Base-by-base conservation (phyloP, 2,888 invertebrate genomes). In the Nomada ruficornis region DNA sequence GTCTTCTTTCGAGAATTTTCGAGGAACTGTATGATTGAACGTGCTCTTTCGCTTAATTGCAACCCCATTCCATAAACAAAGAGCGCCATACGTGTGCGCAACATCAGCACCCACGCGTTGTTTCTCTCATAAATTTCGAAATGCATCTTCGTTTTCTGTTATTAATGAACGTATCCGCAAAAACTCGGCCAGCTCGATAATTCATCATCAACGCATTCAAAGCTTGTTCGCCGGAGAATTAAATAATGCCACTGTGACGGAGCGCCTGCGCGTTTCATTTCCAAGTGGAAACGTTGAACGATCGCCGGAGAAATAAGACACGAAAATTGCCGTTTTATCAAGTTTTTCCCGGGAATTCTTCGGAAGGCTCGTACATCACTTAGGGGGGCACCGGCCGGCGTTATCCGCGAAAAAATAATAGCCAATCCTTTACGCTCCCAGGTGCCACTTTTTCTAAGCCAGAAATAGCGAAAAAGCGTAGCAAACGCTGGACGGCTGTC, bases 241-340 rank as follows among this genome's bases (percentile, higher is more conserved):
- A 20, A 59, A 59, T 20, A 42, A 64, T 75, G 20, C 59, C 50
- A 54, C 36, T 18, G 23, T 15, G 13, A 3, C n/a, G 29, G 10
- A 9, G 13, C 55, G 26, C 50, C 29, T 50, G 50, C 42, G 29
- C 18, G 63, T 59, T 57, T 55, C 59, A 64, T 71, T 80, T 77
- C 59, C 75, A 65, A 75, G 57, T 59, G 59, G n/a, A 71, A 80
- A 71, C 80, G 50, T 80, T 80, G 80, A 82, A 82, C 76, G 82
- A 82, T 82, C 63, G 70, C 26, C 57, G 13, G 36, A 50, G 81
- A 69, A 81, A 81, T 74, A 81, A 74, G 81, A 74, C 74, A 74
- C 59, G 77, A 63, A 60, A 85, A 87, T 87, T 79, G 82, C 87
- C 78, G 71, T 79, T 82, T 85, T 78, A 78, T 85, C 78, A 76